These are phyloP conservation scores for Oeneis ivallda DNA, from an alignment of 2,888 invertebrate genomes.

Conservation along the genomic window DNA sequence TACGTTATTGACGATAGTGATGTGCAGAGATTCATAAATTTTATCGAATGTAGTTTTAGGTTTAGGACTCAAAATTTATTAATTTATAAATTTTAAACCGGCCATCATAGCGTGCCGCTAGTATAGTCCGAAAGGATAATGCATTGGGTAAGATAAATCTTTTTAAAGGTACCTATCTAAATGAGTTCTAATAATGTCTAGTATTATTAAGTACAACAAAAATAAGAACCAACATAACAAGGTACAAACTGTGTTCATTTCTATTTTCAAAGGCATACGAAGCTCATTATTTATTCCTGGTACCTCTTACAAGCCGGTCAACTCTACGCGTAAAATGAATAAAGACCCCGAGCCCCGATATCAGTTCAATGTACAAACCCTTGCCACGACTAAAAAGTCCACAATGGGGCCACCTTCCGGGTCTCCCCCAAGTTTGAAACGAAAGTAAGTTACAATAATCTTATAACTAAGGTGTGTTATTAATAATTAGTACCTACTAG, in stretches of 20 bases:
- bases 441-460: slow-evolving; percentile 52
- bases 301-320: slow-evolving; percentile 45
- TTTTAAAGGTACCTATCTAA: no score
- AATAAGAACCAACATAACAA: no score
- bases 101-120: no score
- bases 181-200: no score
- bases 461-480: no score
- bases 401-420: slow-evolving; percentile 70
- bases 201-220: neutral
- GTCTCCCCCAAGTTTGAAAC: slow-evolving; percentile 58
- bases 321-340: slow-evolving; percentile 44
- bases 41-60: no score
- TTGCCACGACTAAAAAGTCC: slow-evolving; percentile 44
- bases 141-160: slow-evolving; percentile 51
- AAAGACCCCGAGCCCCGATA: slow-evolving; percentile 64
- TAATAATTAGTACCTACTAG: no score
- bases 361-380: slow-evolving; percentile 55
- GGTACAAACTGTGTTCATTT: neutral
- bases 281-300: slow-evolving; percentile 51
- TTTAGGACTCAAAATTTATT: no score
- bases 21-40: no score
- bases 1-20: no score
- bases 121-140: slow-evolving; percentile 59
- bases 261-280: slow-evolving; percentile 61
- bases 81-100: no score